Base-by-base conservation (phyloP, 64 coral and sea anemone genomes). In the Exaiptasia diaphana region DNA sequence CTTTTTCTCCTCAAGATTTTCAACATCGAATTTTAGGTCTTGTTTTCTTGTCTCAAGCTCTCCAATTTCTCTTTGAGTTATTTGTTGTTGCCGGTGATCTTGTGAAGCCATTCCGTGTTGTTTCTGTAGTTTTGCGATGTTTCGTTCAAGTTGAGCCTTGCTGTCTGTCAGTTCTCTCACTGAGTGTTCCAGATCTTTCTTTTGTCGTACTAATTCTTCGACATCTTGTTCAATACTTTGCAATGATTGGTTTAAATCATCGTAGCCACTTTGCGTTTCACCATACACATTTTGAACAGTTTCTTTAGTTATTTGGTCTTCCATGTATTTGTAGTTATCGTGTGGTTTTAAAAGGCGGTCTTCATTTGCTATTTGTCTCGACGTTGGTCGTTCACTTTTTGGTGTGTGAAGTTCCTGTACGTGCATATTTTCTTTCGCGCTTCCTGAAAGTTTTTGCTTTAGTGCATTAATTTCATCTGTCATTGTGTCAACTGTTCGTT, bases 401-500 rank as follows among this genome's bases (percentile, higher is more conserved):
- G 61, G 11, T 64, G 61, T 20, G 38, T 35, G 31, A 14, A 32
- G n/a, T 3, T 37, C 14, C 32, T 35, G 32, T 65, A 17, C 13
- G 6, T 46, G 43, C 43, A 7, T 6, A 7, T 8, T 46, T 46
- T 46, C 43, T 20, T 37, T 28, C 38, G 32, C 61, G 38, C 38
- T n/a, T 7, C 9, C n/a, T 65, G 61, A 2, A 10, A 65, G 7
- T 12, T 65, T 65, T 18, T 65, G 32, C 30, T 65, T 65, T 11
- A 34, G 15, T 65, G 2, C 38, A 14, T 8, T 65, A 13, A 48
- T 13, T 23, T 73, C 69, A 38, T 73, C 69, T 33, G 69, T 33
- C 21, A 89, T 43, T 4, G 80, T 88, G 53, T 75, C 60, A 36
- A 72, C 85, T 24, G 80, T 76, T 18, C 72, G 80, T 75, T 89